Conservation (phyloP, 2,797 vertebrate genomes). For the Xerus rutilus region DNA sequence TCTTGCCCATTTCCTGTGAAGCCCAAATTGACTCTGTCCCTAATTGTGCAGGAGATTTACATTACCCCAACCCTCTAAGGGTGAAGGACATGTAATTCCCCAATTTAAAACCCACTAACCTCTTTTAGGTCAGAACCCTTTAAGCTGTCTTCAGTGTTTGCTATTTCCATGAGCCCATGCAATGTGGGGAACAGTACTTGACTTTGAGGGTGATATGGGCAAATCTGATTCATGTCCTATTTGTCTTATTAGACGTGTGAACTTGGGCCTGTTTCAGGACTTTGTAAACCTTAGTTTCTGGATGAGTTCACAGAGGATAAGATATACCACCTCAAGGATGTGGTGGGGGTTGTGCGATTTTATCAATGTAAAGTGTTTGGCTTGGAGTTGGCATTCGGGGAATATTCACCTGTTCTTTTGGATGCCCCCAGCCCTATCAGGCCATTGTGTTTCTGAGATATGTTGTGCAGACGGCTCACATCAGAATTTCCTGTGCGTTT, state of each 20-base stretch:
- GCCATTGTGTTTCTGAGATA: not conserved
- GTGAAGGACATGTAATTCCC: not conserved
- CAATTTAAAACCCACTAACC: not conserved
- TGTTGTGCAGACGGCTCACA: not conserved
- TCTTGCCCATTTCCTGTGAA: not conserved
- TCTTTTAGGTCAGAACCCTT: not conserved
- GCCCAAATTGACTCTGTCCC: too few species aligned
- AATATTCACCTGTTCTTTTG: not conserved
- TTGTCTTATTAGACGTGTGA: not conserved
- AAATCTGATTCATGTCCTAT: not conserved
- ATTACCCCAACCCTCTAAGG: not conserved
- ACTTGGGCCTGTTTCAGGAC: not conserved
- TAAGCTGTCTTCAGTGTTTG: not conserved
- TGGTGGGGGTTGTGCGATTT: too few species aligned
- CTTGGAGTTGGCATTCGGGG: too few species aligned
- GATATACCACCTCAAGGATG: not conserved
- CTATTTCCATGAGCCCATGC: not conserved
- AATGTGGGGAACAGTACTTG: not conserved
- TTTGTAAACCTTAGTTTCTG: not conserved
- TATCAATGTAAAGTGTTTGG: too few species aligned
- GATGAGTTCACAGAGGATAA: not conserved
- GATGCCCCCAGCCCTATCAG: too few species aligned
- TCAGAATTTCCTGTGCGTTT: not conserved
- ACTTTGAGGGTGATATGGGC: not conserved
- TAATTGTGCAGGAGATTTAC: too few species aligned